Percentiles rank a stretch among this genome's conserved stretches.
Conservation (phyloP, 2,888 invertebrate species). For the Archips crataeganus region DNA sequence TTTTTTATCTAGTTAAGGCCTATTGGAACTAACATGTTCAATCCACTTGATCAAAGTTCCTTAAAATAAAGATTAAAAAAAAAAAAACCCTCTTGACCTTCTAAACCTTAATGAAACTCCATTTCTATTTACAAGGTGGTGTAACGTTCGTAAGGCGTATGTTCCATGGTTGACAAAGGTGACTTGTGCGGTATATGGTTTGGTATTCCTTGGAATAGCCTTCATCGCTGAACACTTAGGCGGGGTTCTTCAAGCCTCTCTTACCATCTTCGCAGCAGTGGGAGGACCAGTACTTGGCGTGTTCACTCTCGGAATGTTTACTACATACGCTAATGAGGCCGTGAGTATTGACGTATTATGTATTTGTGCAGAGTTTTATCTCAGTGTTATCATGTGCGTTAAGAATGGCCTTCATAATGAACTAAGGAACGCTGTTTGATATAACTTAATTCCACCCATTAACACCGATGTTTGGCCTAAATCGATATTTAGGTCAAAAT, state of each 20-base stretch:
- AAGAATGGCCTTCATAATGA: background rate
- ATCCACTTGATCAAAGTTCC: too few relatives aligned
- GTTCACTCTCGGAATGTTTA: constrained; percentile 94
- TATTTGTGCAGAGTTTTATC: background rate
- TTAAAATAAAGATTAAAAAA: too few relatives aligned
- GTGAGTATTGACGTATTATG: constrained; percentile 65
- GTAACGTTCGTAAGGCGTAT: constrained; percentile 59
- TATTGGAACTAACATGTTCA: too few relatives aligned
- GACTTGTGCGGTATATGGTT: constrained; percentile 90
- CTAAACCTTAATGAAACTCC: background rate
- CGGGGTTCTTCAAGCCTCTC: constrained; percentile 93
- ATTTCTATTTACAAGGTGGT: constrained; percentile 62
- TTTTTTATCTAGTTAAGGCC: too few relatives aligned
- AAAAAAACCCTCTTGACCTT: too few relatives aligned
- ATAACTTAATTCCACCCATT: background rate
- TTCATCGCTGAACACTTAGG: constrained; percentile 93
- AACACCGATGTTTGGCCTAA: too few relatives aligned
- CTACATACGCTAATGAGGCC: constrained; percentile 89
- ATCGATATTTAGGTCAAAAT: background rate
- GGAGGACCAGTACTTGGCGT: constrained; percentile 94
- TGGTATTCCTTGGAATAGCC: constrained; percentile 92
- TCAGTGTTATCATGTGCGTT: background rate
- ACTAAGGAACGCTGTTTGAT: background rate
- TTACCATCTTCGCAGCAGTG: constrained; percentile 94
- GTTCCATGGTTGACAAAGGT: constrained; percentile 87